Evolutionary conservation across 2,888 invertebrate genomes (phyloP), one percentile per base, ranked within the genome.

Genomic region (Incurvaria masculella): DNA sequence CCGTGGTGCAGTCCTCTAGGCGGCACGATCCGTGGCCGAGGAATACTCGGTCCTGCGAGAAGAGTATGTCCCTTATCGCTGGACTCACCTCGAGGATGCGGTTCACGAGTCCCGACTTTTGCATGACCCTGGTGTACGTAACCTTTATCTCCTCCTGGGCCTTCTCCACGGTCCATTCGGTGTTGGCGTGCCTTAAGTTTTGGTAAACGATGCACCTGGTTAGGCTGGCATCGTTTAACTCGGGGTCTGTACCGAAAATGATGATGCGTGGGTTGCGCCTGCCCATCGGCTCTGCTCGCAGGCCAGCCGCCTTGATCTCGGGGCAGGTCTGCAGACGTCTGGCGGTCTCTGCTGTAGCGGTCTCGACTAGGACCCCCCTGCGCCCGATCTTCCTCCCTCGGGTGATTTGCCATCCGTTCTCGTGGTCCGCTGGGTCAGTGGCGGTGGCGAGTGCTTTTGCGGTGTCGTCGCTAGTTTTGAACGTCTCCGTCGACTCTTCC

Each of bases 11-110:
- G 43, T 56, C 57, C 1, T 39, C 19, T 0, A 52, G 48, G 2
- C 49, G 46, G 0, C 51, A 48, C 0, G 44, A 54, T 1, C 57
- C 51, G 58, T 57, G 59, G 0, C 55, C 58, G 0, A 60, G 16
- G 4, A 53, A 61, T 0, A 59, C 21, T 0, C 40, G 16, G 0
- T 42, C 51, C 1, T 19, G 11, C 0, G 0, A 1, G 0, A 59
- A 3, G 0, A 59, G 20, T 0, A 3, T 26, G 10, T 48, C 49
- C 4, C 56, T 10, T 0, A 53, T 44, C 1, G 11, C 11, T 0
- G 47, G 39, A 0, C 52, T 40, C 19, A 52, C 54, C 19, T 57
- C 51, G 2, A 59, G 42, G 1, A 57, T 41, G 1, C 46, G 39
- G 1, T 46, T 44, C 2, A 46, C 45, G 8, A 16, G 6, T 1